Evolutionary conservation across 1,140 invertebrate species (phyloP), one percentile per base, ranked within the genome.

Genomic region (Coelopa frigida): DNA sequence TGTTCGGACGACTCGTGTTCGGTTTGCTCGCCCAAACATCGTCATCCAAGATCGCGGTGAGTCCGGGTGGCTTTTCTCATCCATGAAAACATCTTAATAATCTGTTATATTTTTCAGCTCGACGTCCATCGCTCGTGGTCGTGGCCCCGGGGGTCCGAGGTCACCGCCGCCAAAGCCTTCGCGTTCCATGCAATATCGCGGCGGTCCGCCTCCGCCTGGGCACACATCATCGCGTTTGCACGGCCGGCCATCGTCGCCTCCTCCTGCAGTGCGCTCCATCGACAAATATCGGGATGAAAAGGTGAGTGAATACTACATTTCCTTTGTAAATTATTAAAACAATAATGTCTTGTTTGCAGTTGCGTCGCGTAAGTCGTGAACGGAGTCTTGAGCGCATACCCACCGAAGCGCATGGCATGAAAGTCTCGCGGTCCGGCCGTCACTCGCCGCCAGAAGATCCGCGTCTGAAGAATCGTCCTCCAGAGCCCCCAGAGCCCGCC

Each of bases 1-100:
- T 88, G 85, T 55, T 86, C 84, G 0, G 84, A 88, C 57, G 81
- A 84, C 61, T 86, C 84, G 0, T 89, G 86, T 60, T 85, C 84
- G 0, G 80, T 87, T 3, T 87, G 86, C 61, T 61, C 56, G 41
- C 64, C 61, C 51, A 70, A 57, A 51, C 59, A 65, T 57, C 59
- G 52, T 43, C 66, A 55, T 49, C n/a, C n/a, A n/a, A 62, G 59
- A 54, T 70, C 63, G 58, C 64, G 61, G 66, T 70, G 53, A 58
- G 54, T 20, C 8, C n/a, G 6, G 20, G 14, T 5, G 5, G 3
- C 4, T 8, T 31, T 11, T 18, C 1, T 22, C 6, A 11, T 35
- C 31, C 8, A 15, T 21, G 17, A 3, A 38, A 15, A 38, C 18
- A 38, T n/a, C 14, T 3, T 12, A 3, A 21, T 24, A n/a, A 20